phyloP scores from a whole-genome alignment of 2,888 invertebrate genomes.

The Tyria jacobaeae region DNA sequence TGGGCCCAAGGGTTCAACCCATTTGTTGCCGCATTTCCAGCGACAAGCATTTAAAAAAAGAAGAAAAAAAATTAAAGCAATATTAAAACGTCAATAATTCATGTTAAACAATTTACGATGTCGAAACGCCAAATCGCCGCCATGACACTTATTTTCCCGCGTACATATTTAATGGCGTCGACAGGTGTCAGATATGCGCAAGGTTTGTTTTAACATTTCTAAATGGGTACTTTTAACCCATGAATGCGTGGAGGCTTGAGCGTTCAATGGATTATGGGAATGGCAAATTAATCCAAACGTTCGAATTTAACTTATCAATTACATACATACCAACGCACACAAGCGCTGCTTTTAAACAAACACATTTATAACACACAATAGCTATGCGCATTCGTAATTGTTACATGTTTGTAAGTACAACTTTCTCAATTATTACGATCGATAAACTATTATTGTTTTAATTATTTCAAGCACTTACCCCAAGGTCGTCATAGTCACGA shows the following conservation, averaged over 20 bases:
- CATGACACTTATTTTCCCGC: constrained; percentile 78
- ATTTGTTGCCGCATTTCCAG: constrained; percentile 21
- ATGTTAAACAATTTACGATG: constrained; percentile 50
- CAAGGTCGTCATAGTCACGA: constrained; percentile 99
- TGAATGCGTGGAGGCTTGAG: background rate
- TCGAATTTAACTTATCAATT: background rate
- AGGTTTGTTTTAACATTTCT: constrained; percentile 40
- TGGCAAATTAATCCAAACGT: background rate
- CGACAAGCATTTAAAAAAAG: constrained; percentile 22
- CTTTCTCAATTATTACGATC: constrained; percentile 6
- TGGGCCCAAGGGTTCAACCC: constrained; percentile 15
- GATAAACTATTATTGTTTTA: constrained; percentile 26
- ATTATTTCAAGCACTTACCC: constrained; percentile 91
- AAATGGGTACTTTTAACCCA: constrained; percentile 21
- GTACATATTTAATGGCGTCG: constrained; percentile 77
- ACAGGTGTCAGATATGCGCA: constrained; percentile 73
- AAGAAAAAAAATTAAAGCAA: constrained; percentile 40
- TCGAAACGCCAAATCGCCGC: constrained; percentile 65
- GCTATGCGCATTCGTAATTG: constrained; percentile 11
- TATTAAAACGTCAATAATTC: constrained; percentile 42
- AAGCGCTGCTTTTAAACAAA: constrained; percentile 1
- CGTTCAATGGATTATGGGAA: background rate
- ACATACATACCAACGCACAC: background rate
- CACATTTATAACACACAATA: background rate
- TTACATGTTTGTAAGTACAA: constrained; percentile 9